phyloP scores from a whole-genome alignment of 1,140 invertebrate species.

The Bombyx mori region ASM3026992v2 NC_085134.1:509501-510000 shows the following conservation, averaged over 20 bases:
- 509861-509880: constrained; percentile 12
- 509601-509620: constrained; percentile 14
- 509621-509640: constrained; percentile 10
- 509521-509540: constrained; percentile 14
- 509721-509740: neutral
- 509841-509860: constrained; percentile 18
- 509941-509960: constrained; percentile 22
- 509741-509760: neutral
- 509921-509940: constrained; percentile 16
- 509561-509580: constrained; percentile 19
- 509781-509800: neutral
- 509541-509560: constrained; percentile 11
- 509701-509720: constrained; percentile 15
- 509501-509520: constrained; percentile 5
- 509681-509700: constrained; percentile 12
- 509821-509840: constrained; percentile 23
- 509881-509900: constrained; percentile 18
- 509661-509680: constrained; percentile 10
- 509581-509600: constrained; percentile 15
- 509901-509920: constrained; percentile 23
- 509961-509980: constrained; percentile 13
- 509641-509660: constrained; percentile 14
- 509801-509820: constrained; percentile 12
- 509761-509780: constrained; percentile 15
- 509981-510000: constrained; percentile 16